phyloP scores from a whole-genome alignment of 2,113 vertebrate species.

The Phrynosoma blainvillii region DNA sequence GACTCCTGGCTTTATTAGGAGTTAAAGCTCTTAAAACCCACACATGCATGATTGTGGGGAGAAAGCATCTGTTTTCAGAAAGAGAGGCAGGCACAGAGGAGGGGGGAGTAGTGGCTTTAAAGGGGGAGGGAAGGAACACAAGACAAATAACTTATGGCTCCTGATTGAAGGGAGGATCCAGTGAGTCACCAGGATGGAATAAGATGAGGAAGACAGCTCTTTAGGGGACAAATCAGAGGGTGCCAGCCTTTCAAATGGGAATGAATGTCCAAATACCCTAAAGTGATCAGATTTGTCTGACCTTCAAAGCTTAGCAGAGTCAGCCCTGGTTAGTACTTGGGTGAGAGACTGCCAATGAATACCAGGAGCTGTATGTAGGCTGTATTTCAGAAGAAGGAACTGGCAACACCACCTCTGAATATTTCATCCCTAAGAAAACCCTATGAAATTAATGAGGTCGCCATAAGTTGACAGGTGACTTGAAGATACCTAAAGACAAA shows the following conservation, averaged over 20 bases:
- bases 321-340: too few relatives aligned
- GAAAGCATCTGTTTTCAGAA: not conserved
- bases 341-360: too few relatives aligned
- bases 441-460: too few relatives aligned
- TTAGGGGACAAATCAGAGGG: not conserved
- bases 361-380: too few relatives aligned
- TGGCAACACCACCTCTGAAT: too few relatives aligned
- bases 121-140: not conserved
- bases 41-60: not conserved
- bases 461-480: too few relatives aligned
- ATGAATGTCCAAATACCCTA: too few relatives aligned
- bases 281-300: too few relatives aligned
- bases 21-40: not conserved
- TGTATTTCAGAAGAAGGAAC: too few relatives aligned
- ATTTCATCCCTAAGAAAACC: too few relatives aligned
- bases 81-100: not conserved
- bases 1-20: not conserved
- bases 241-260: not conserved
- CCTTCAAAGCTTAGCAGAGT: too few relatives aligned
- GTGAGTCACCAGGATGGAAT: not conserved
- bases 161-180: not conserved
- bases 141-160: not conserved
- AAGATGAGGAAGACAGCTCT: not conserved
- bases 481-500: too few relatives aligned
- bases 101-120: fast-evolving